Evolutionary conservation across 2,888 invertebrate genomes (phyloP).

Genomic region (Agonum fuliginosum): DNA sequence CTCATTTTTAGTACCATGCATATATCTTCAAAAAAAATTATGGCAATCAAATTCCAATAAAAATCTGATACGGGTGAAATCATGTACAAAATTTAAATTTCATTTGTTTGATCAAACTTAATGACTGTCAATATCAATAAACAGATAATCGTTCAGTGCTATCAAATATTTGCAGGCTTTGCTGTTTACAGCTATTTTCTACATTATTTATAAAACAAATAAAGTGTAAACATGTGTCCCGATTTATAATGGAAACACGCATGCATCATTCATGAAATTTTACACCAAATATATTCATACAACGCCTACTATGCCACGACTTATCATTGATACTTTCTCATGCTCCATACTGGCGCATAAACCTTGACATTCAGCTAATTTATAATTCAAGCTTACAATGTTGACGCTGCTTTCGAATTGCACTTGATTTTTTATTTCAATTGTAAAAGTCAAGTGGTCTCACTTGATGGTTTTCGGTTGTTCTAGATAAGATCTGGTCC

Average conservation of each 20-base stretch:
- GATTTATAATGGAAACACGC: not conserved
- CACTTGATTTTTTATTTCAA: too few species aligned
- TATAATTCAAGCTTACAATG: not conserved
- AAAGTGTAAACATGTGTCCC: not conserved
- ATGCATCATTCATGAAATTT: not conserved
- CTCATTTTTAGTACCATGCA: too few species aligned
- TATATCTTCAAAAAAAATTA: too few species aligned
- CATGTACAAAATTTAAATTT: too few species aligned
- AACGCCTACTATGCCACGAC: not conserved
- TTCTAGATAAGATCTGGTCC: too few species aligned
- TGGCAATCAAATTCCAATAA: too few species aligned
- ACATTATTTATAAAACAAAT: constrained; percentile 24
- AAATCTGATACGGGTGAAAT: too few species aligned
- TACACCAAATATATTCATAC: not conserved
- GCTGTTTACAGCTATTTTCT: not conserved
- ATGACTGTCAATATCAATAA: constrained; percentile 24
- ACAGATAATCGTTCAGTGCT: not conserved
- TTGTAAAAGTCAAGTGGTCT: too few species aligned
- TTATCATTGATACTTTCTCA: not conserved
- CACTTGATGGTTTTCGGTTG: too few species aligned
- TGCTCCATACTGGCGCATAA: not conserved
- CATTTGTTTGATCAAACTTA: constrained; percentile 1
- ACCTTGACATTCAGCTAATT: not conserved
- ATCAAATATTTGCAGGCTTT: constrained; percentile 10
- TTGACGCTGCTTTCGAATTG: not conserved